Percentiles rank a stretch among this genome's conserved stretches.
Conservation (phyloP, 2,888 invertebrate genomes). For the Eubasilissa splendida region DNA sequence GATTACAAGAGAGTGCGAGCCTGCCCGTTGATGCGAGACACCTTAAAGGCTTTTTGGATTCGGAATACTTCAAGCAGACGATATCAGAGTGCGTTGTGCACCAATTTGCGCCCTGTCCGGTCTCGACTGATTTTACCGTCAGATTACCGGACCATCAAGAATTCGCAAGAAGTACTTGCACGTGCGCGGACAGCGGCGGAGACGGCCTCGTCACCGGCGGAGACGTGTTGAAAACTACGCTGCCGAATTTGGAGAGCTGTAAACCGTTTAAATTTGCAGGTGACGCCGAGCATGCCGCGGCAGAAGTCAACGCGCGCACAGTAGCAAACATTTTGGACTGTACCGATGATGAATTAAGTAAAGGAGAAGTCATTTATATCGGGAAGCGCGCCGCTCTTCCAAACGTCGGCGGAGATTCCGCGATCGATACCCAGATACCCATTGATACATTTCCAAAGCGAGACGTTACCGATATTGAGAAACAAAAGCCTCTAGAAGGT, state of each 20-base stretch:
- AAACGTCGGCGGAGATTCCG: no score
- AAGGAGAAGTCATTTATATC: no score
- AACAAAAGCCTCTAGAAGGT: no score
- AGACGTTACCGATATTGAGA: no score
- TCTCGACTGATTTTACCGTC: slow-evolving; percentile 49
- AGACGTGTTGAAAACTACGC: neutral
- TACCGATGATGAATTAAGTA: no score
- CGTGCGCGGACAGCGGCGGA: slow-evolving; percentile 3
- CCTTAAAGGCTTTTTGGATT: slow-evolving; percentile 66
- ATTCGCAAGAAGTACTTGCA: neutral
- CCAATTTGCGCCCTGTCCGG: slow-evolving; percentile 14
- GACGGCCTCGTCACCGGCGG: neutral
- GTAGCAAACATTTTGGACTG: no score
- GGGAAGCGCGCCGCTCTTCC: no score
- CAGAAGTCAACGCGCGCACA: no score
- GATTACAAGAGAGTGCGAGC: neutral
- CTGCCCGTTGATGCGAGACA: slow-evolving; percentile 62
- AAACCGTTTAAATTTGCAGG: neutral
- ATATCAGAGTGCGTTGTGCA: slow-evolving; percentile 35
- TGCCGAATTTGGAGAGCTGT: no score
- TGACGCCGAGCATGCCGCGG: neutral
- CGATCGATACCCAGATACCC: no score
- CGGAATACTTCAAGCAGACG: slow-evolving; percentile 45
- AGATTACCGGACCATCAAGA: slow-evolving; percentile 37
- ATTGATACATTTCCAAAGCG: no score